Evolutionary conservation across 1,140 invertebrate genomes (phyloP), one percentile per base, ranked within the genome.

Genomic region (Theocolax elegans): DNA sequence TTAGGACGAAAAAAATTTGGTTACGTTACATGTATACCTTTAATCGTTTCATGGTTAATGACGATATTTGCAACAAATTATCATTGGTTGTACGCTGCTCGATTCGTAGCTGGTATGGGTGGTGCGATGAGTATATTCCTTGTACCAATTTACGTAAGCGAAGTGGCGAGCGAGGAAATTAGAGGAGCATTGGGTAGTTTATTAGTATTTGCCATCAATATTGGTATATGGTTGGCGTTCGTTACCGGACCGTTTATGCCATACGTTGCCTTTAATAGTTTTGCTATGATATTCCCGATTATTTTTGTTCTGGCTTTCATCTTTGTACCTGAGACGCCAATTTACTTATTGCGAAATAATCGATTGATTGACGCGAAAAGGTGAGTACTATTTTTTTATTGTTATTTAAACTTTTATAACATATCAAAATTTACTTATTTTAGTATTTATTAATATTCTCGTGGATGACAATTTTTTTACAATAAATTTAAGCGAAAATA

Each of bases 251-350:
- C 87, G 3, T 81, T 81, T 27, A 66, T 88, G 12, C 79, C 85
- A 53, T 91, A 87, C 82, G 72, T 77, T 8, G 74, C 77, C 17
- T 81, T 89, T 27, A 85, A 87, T 3, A 66, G 87, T 0, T 62
- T 83, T 31, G 81, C 80, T 15, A 74, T 86, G 3, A 2, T 86
- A 2, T 53, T 89, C 7, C 83, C 88, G 1, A 15, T 87, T 0
- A 15, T 89, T 0, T 87, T 85, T 13, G 40, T 88, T 3, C 63
- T 85, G 4, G 59, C 78, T 3, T 87, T 89, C 75, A 35, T 84
- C 10, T 86, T 87, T n/a, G 72, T 90, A 48, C 90, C 90, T 10
- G 90, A 91, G 80, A 88, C 89, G 3, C 90, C 90, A 0, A 71
- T 83, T 21, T 87, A 85, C 63, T 75, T 87, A 3, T 31, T 88